Evolutionary conservation across 2,113 vertebrate genomes (phyloP).

Genomic region (Neodontobutis hainanensis): DNA sequence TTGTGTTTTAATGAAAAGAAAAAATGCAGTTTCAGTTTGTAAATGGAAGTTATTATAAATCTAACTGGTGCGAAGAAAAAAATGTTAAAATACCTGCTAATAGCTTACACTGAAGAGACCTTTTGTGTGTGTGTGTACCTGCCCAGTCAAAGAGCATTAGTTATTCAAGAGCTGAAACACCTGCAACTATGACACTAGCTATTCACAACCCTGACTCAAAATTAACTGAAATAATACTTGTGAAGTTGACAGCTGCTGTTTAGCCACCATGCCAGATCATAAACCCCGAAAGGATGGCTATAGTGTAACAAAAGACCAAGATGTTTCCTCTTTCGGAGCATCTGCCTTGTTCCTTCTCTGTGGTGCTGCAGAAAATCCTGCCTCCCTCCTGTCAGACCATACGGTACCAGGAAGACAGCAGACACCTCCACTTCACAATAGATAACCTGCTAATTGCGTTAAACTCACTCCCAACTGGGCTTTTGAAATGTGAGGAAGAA

Average conservation of each 20-base stretch:
- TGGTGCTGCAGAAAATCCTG: constrained; percentile 31
- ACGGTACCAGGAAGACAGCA: constrained; percentile 56
- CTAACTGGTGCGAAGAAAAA: too few species aligned
- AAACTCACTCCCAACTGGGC: constrained; percentile 52
- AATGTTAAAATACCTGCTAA: too few species aligned
- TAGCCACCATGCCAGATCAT: constrained; percentile 32
- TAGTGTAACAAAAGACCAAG: constrained; percentile 66
- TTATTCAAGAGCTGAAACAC: too few species aligned
- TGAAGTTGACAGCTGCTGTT: constrained; percentile 54
- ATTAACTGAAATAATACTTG: neutral
- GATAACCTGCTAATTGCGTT: constrained; percentile 78
- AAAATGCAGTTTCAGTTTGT: too few species aligned
- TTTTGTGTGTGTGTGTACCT: too few species aligned
- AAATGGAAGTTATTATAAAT: too few species aligned
- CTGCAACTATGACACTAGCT: too few species aligned
- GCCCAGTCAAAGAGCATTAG: too few species aligned
- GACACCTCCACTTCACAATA: constrained; percentile 62
- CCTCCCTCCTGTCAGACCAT: constrained; percentile 55
- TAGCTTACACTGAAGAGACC: too few species aligned
- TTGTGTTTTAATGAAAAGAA: constrained; percentile 64
- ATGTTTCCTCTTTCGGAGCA: constrained; percentile 62
- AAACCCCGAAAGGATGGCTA: constrained; percentile 49
- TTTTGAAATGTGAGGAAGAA: constrained; percentile 58
- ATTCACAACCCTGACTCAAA: too few species aligned
- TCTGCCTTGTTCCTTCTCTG: constrained; percentile 64